Conservation (phyloP, 30 jellyfish, hydroid and myxozoan genomes). For the Aurelia sp. region DNA sequence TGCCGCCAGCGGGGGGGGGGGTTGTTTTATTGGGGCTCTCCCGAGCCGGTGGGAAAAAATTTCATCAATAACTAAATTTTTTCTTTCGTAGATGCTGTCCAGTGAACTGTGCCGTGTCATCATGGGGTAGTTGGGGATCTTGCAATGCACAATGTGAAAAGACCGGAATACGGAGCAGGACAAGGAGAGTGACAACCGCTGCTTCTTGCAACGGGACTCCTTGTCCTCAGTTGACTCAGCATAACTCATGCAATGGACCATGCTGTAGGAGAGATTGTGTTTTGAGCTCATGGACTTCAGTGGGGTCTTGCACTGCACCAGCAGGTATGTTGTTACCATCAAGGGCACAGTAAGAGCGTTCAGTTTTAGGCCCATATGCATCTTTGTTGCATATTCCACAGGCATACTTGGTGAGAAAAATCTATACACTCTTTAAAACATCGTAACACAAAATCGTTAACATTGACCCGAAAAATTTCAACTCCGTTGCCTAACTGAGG, state of each 20-base stretch:
- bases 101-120: slow-evolving; percentile 55
- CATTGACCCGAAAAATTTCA: no score
- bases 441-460: no score
- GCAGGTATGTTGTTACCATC: not conserved
- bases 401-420: no score
- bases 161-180: slow-evolving; percentile 61
- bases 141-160: slow-evolving; percentile 88
- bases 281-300: slow-evolving; percentile 64
- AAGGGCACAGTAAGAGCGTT: no score
- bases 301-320: slow-evolving; percentile 83
- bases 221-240: slow-evolving; percentile 67
- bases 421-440: no score
- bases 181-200: slow-evolving; percentile 55
- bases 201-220: slow-evolving; percentile 78
- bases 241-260: slow-evolving; percentile 82
- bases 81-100: slow-evolving; percentile 68
- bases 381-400: no score
- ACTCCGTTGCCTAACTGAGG: no score
- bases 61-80: not conserved
- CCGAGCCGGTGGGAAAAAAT: no score
- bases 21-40: no score
- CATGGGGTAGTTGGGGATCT: slow-evolving; percentile 75
- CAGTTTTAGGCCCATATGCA: no score
- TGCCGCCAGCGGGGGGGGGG: no score
- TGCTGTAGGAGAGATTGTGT: slow-evolving; percentile 84